Evolutionary conservation across 2,888 invertebrate genomes (phyloP).

Genomic region (Cerastoderma edule): DNA sequence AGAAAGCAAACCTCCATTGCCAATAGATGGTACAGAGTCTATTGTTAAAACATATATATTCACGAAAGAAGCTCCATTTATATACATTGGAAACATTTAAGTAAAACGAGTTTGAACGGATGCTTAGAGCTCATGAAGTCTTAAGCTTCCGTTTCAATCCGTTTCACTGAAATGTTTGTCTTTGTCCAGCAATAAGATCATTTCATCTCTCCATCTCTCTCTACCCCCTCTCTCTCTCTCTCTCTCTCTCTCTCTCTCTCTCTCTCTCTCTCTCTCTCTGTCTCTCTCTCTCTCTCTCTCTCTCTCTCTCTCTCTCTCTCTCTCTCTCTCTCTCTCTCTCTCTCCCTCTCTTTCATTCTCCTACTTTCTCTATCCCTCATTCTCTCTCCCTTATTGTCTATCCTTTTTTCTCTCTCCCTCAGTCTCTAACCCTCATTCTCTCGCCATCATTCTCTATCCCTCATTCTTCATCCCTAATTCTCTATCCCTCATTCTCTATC

Average conservation of each 20-base stretch:
- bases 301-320: not conserved
- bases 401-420: not conserved
- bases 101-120: not conserved
- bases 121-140: not conserved
- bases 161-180: not conserved
- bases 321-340: slow-evolving; percentile 3
- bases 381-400: not conserved
- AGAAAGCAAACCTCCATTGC: too few species aligned
- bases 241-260: slow-evolving; percentile 4
- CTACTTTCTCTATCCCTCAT: not conserved
- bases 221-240: not conserved
- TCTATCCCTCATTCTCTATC: not conserved
- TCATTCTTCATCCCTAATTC: not conserved
- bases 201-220: not conserved
- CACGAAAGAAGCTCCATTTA: not conserved
- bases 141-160: too few species aligned
- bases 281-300: not conserved
- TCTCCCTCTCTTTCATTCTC: not conserved
- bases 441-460: not conserved
- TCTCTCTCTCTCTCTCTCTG: not conserved
- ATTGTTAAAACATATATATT: too few species aligned
- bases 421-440: not conserved
- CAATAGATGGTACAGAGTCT: too few species aligned
- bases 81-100: not conserved
- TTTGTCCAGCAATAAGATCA: not conserved